These are phyloP conservation scores for Drosophila nigromelanica DNA, from an alignment of 1,140 invertebrate genomes.

Conservation along the genomic window DNA sequence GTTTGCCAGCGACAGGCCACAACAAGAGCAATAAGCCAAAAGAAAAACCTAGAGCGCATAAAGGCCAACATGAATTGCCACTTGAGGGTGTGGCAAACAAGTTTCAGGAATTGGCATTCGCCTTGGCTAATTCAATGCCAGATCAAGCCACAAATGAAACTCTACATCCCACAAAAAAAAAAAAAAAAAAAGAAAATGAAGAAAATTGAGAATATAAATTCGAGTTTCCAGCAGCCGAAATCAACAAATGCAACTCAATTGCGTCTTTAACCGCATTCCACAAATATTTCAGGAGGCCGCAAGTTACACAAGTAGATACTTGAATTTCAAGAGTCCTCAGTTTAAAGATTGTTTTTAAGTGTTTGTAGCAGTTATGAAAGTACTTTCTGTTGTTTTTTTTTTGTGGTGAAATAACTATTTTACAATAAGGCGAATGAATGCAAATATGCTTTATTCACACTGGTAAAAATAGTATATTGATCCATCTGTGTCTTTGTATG, in stretches of 20 bases:
- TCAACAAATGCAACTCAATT: background rate
- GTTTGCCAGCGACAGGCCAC: constrained; percentile 31
- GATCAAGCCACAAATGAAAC: constrained; percentile 1
- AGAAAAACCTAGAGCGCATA: constrained; percentile 13
- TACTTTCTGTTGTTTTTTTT: background rate
- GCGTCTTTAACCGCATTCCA: background rate
- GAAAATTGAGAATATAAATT: background rate
- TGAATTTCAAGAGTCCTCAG: background rate
- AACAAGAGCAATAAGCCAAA: constrained; percentile 36
- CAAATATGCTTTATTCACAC: too few relatives aligned
- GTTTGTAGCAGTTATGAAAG: background rate
- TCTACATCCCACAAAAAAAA: background rate
- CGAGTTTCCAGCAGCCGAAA: background rate
- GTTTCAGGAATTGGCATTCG: constrained; percentile 9
- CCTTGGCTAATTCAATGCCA: constrained; percentile 1
- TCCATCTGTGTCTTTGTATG: too few relatives aligned
- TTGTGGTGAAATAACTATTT: too few relatives aligned
- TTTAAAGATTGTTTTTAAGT: background rate
- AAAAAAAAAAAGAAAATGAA: background rate
- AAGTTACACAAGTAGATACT: background rate
- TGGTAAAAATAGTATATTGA: too few relatives aligned
- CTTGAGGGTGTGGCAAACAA: constrained; percentile 36
- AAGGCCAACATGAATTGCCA: constrained; percentile 54
- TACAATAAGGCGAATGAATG: too few relatives aligned
- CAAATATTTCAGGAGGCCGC: background rate